Base-by-base conservation (phyloP, 2,113 vertebrate species). In the Pelecanus crispus region DNA sequence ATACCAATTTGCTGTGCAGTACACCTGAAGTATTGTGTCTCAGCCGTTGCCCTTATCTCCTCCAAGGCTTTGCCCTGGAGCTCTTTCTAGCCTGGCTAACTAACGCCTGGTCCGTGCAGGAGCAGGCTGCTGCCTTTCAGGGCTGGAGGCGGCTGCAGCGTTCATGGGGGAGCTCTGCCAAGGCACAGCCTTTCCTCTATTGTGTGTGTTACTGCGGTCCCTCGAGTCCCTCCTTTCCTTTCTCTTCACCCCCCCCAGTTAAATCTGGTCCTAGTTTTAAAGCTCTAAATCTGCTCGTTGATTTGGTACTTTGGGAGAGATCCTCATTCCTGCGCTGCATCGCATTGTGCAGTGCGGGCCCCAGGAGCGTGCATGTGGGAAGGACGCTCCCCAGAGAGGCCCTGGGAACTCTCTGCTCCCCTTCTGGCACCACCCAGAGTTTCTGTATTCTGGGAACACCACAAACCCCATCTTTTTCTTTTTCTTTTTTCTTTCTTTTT, bases 281-380 rank as follows among this genome's bases (percentile, higher is more conserved):
- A 90, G 31, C 45, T 75, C 65, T 63, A 24, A 17, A 19, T 56
- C 55, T 50, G 31, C 32, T 75, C 11, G 18, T 75, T 44, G 49
- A 17, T 45, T 63, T 75, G 52, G 32, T 86, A 2, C 17, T 52
- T n/a, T 14, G 66, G 70, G 90, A 67, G 52, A 53, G 17, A 42
- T 52, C 40, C 66, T 58, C 8, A 34, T 36, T 10, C 62, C 49
- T 0, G 1, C 0, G 2, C 26, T 40, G 42, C 29, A 2, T 49
- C 0, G 0, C 15, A 1, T 2, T 31, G 28, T 34, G 40, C 1
- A 2, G 7, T 12, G 26, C 28, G 61, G 34, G 47, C 15, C 25
- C 40, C 4, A 9, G 14, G 29, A 65, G 6, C 0, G 3, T 38
- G 73, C 28, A 3, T 0, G 0, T 18, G 29, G 45, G 34, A 31